Evolutionary conservation across 2,888 invertebrate genomes (phyloP).

Genomic region (Loripinus fragilis): DNA sequence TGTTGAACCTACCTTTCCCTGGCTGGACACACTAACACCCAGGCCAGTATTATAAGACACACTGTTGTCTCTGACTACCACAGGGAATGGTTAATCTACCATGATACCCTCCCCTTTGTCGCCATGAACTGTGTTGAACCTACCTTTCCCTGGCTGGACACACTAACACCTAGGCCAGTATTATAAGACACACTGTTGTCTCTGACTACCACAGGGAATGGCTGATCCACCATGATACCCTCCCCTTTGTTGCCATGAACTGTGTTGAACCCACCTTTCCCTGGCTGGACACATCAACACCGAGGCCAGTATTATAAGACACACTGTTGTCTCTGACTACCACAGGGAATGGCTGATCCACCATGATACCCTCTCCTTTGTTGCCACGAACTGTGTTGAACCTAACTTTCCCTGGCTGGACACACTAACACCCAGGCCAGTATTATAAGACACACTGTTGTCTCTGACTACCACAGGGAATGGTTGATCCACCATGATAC

Average conservation of each 20-base stretch:
- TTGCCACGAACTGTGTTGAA: slow-evolving; percentile 77
- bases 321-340: slow-evolving; percentile 71
- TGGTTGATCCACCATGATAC: slow-evolving; percentile 72
- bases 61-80: slow-evolving; percentile 69
- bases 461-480: slow-evolving; percentile 59
- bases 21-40: slow-evolving; percentile 65
- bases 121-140: no score
- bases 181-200: no score
- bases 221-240: no score
- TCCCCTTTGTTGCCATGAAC: no score
- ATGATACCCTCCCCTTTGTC: slow-evolving; percentile 69
- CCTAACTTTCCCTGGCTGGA: slow-evolving; percentile 35
- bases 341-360: slow-evolving; percentile 71
- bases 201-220: no score
- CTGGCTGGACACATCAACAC: slow-evolving; percentile 61
- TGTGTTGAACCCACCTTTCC: slow-evolving; percentile 57
- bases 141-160: no score
- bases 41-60: slow-evolving; percentile 73
- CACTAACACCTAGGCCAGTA: no score
- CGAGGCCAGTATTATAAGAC: slow-evolving; percentile 73
- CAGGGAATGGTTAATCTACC: slow-evolving; percentile 66
- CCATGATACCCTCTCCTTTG: slow-evolving; percentile 69
- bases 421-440: slow-evolving; percentile 69
- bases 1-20: slow-evolving; percentile 71
- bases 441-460: slow-evolving; percentile 76